Conservation (phyloP, 2,113 vertebrate genomes). For the Pimephales promelas region DNA sequence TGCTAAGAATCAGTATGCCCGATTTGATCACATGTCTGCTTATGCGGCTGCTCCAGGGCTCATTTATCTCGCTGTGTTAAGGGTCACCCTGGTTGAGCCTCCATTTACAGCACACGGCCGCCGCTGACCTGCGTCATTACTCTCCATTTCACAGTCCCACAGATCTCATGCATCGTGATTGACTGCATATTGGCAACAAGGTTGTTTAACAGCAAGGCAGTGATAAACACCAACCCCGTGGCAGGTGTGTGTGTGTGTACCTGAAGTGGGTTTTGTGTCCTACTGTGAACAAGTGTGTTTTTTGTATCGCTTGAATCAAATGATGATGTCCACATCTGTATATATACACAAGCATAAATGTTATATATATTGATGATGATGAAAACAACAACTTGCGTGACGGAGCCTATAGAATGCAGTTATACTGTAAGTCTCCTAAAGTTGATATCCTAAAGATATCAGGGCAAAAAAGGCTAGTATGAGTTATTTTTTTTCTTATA, state of each 20-base stretch:
- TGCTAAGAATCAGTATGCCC: not conserved
- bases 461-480: too few species aligned
- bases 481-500: too few species aligned
- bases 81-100: conserved; percentile 51
- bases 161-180: conserved; percentile 47
- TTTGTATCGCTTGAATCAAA: too few species aligned
- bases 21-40: not conserved
- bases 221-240: conserved; percentile 39
- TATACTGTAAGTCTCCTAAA: too few species aligned
- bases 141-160: conserved; percentile 45
- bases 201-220: conserved; percentile 46
- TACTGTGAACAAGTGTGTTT: not conserved
- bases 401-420: too few species aligned
- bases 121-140: conserved; percentile 41
- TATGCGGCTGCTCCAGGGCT: not conserved
- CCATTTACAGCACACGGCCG: conserved; percentile 47
- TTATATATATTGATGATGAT: too few species aligned
- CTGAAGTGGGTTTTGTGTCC: not conserved
- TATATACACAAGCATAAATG: too few species aligned
- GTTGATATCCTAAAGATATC: too few species aligned
- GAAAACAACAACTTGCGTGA: too few species aligned
- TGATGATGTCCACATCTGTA: too few species aligned
- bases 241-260: not conserved
- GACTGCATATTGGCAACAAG: conserved; percentile 54
- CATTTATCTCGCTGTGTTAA: conserved; percentile 48